phyloP scores from a whole-genome alignment of 2,888 invertebrate species.

The Flabesymbios commensalis region DNA sequence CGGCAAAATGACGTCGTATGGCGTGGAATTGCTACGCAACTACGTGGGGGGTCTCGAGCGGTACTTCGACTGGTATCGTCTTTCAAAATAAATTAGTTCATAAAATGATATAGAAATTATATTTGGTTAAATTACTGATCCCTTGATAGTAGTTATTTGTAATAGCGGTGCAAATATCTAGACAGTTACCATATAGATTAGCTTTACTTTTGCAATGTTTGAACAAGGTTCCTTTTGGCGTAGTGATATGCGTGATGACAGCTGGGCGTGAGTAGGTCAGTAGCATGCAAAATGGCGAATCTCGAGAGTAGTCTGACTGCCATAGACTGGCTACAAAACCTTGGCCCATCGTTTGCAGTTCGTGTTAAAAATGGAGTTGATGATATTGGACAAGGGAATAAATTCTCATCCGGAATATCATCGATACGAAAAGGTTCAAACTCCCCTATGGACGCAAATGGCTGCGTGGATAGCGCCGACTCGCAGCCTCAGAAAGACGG shows the following conservation, averaged over 20 bases:
- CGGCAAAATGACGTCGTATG: constrained; percentile 1
- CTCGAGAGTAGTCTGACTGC: constrained; percentile 64
- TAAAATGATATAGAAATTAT: too few species aligned
- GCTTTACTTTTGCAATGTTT: too few species aligned
- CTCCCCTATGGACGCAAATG: constrained; percentile 51
- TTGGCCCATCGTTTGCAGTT: constrained; percentile 51
- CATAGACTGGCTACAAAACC: constrained; percentile 65
- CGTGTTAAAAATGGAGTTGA: constrained; percentile 1
- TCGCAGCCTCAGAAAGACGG: constrained; percentile 51
- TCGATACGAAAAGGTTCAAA: constrained; percentile 51
- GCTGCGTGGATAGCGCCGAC: constrained; percentile 39
- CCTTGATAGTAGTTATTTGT: too few species aligned
- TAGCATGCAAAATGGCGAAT: constrained; percentile 61
- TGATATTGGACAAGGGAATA: not conserved
- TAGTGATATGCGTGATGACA: too few species aligned
- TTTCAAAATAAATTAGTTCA: constrained; percentile 2
- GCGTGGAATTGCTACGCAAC: constrained; percentile 8
- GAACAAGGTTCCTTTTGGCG: too few species aligned
- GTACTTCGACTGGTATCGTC: not conserved
- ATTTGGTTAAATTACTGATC: too few species aligned
- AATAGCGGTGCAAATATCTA: too few species aligned
- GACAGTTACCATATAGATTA: too few species aligned
- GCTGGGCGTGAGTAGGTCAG: too few species aligned
- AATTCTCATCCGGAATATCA: constrained; percentile 41
- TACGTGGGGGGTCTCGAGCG: constrained; percentile 5